Evolutionary conservation across 2,113 vertebrate genomes (phyloP).

Genomic region (Bombycilla garrulus): DNA sequence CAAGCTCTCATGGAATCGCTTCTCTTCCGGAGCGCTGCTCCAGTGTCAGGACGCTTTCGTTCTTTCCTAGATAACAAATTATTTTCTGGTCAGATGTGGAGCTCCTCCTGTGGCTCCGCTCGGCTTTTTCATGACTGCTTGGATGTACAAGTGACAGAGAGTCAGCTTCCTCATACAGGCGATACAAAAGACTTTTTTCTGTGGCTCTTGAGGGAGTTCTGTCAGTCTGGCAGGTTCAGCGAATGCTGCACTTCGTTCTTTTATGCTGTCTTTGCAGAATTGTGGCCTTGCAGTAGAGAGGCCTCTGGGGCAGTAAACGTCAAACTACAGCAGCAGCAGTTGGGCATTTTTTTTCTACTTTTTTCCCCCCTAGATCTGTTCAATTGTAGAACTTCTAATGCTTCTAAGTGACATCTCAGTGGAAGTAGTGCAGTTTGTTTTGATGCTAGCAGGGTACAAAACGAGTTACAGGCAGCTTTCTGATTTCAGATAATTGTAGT

Average conservation of each 20-base stretch:
- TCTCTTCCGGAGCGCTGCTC: not conserved
- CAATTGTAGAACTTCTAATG: not conserved
- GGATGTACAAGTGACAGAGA: not conserved
- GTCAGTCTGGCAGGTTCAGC: not conserved
- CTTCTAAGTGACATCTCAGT: not conserved
- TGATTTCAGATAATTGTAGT: not conserved
- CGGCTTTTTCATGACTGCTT: not conserved
- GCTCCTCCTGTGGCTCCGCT: not conserved
- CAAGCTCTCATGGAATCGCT: not conserved
- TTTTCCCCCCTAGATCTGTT: not conserved
- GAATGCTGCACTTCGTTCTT: not conserved
- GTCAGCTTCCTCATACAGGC: not conserved
- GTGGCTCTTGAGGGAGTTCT: not conserved
- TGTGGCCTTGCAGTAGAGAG: not conserved
- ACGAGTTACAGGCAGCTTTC: not conserved
- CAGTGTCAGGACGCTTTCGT: not conserved
- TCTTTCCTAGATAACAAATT: not conserved
- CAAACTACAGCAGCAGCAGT: not conserved
- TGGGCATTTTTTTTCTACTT: rapidly evolving
- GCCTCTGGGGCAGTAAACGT: not conserved
- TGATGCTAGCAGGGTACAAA: not conserved
- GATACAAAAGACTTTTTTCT: not conserved
- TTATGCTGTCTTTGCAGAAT: not conserved
- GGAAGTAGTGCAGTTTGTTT: not conserved
- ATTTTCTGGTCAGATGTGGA: not conserved